Percentiles rank a stretch among this genome's conserved stretches.
These are phyloP conservation scores for Sminthurinus signatus DNA, from an alignment of 1,140 invertebrate species.

Conservation along the genomic window DNA sequence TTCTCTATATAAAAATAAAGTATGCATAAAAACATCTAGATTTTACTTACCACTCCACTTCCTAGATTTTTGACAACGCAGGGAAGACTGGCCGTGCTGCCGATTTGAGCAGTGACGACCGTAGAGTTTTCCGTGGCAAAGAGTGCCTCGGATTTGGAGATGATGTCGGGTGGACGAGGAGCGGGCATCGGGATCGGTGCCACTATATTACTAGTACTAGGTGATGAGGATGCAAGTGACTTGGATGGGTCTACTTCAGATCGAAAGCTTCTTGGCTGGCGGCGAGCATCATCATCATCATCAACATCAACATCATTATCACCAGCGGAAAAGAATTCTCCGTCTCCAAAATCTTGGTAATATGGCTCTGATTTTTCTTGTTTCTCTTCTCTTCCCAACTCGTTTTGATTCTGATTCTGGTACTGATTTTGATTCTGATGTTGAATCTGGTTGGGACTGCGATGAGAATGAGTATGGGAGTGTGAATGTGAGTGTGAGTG, in stretches of 20 bases:
- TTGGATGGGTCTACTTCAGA: slow-evolving; percentile 21
- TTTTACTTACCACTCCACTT: slow-evolving; percentile 60
- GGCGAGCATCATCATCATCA: neutral
- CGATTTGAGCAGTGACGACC: slow-evolving; percentile 63
- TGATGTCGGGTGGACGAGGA: slow-evolving; percentile 27
- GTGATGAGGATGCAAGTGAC: slow-evolving; percentile 1
- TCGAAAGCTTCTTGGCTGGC: slow-evolving; percentile 28
- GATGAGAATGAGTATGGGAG: too few relatives aligned
- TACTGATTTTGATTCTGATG: too few relatives aligned
- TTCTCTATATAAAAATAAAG: too few relatives aligned
- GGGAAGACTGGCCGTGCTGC: slow-evolving; percentile 61
- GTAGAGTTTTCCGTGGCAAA: slow-evolving; percentile 44
- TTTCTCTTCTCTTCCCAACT: too few relatives aligned
- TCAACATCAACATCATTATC: too few relatives aligned
- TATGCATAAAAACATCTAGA: too few relatives aligned
- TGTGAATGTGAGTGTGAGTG: too few relatives aligned
- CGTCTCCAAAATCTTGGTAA: too few relatives aligned
- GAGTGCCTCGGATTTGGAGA: slow-evolving; percentile 30
- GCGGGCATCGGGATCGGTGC: slow-evolving; percentile 6
- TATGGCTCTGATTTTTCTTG: too few relatives aligned
- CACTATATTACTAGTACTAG: slow-evolving; percentile 13
- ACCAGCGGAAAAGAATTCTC: too few relatives aligned
- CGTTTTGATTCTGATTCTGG: too few relatives aligned
- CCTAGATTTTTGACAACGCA: slow-evolving; percentile 62
- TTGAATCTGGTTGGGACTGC: too few relatives aligned